These are phyloP conservation scores for Ochropleura leucogaster DNA, from an alignment of 2,888 invertebrate species.

Conservation along the genomic window DNA sequence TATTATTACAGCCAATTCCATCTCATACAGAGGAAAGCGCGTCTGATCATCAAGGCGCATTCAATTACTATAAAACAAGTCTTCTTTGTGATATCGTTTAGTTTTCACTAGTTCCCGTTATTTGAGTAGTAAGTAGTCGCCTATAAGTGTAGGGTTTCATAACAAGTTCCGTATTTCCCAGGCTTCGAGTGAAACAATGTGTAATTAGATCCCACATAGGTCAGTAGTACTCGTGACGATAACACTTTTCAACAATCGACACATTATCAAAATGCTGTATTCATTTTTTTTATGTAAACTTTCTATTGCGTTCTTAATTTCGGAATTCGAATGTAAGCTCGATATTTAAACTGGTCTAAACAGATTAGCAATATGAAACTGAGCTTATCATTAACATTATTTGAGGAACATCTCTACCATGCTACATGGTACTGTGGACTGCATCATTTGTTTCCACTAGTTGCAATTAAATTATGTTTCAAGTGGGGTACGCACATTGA, in stretches of 20 bases:
- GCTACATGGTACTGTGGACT: too few relatives aligned
- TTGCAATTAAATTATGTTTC: too few relatives aligned
- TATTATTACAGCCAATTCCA: background rate
- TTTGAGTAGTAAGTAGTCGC: slow-evolving; percentile 18
- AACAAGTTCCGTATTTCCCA: slow-evolving; percentile 46
- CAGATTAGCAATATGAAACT: background rate
- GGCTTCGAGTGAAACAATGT: slow-evolving; percentile 33
- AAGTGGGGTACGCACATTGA: too few relatives aligned
- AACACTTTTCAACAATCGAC: slow-evolving; percentile 34
- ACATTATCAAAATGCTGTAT: slow-evolving; percentile 18
- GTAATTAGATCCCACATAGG: slow-evolving; percentile 42
- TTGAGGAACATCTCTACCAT: background rate
- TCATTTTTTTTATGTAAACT: slow-evolving; percentile 14
- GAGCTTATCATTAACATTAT: background rate
- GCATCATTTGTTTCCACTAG: too few relatives aligned
- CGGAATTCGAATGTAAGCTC: background rate
- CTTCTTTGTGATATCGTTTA: background rate
- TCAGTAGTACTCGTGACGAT: slow-evolving; percentile 36
- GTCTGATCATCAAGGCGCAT: background rate
- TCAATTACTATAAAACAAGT: background rate
- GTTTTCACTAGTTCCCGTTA: slow-evolving; percentile 26
- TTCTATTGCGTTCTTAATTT: slow-evolving; percentile 10
- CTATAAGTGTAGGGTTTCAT: slow-evolving; percentile 44
- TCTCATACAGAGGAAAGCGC: background rate
- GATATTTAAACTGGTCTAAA: background rate